phyloP scores from a whole-genome alignment of 2,113 vertebrate genomes.

The Sylvilagus bachmani region DNA sequence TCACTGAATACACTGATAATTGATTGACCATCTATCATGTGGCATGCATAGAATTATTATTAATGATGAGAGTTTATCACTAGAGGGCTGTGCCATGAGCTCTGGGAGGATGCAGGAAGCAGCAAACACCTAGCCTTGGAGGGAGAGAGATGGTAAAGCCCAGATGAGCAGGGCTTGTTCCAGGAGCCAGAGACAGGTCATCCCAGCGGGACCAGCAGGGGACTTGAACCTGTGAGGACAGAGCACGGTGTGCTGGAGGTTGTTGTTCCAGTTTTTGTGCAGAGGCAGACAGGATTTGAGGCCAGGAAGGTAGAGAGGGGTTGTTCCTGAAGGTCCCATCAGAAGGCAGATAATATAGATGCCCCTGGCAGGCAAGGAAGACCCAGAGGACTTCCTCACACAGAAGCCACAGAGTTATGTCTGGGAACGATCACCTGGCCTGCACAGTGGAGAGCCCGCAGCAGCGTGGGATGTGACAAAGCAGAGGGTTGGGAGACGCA shows the following conservation, averaged over 20 bases:
- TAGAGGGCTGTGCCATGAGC: background rate
- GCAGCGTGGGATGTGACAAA: background rate
- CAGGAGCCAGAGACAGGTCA: background rate
- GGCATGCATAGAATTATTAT: background rate
- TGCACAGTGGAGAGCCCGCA: background rate
- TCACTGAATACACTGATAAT: background rate
- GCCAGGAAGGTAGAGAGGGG: accelerated
- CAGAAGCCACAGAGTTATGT: background rate
- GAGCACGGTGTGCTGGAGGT: background rate
- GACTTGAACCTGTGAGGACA: background rate
- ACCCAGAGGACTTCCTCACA: background rate
- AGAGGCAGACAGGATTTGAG: background rate
- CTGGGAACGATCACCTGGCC: background rate
- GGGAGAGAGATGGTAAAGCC: background rate
- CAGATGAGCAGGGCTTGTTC: background rate
- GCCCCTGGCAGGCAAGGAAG: background rate
- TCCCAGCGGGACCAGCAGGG: background rate
- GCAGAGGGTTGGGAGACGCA: background rate
- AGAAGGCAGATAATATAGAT: background rate
- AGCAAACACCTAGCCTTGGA: background rate
- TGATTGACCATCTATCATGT: background rate
- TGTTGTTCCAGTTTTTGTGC: no score
- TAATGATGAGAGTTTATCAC: no score
- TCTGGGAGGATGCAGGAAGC: background rate
- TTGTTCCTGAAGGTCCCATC: background rate